phyloP scores from a whole-genome alignment of 2,797 vertebrate species.

The Cephalopachus bancanus region DNA sequence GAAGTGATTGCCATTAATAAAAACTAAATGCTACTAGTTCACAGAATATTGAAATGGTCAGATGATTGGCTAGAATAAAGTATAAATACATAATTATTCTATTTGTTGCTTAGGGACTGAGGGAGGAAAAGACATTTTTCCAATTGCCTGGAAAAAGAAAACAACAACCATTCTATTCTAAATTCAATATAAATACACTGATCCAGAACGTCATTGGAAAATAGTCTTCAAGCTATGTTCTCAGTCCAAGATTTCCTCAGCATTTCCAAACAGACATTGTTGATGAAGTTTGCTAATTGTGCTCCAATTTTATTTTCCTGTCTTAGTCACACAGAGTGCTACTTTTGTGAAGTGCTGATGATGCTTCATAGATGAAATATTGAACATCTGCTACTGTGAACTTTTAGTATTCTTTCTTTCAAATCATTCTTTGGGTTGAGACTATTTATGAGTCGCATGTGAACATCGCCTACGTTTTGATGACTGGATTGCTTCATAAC shows the following conservation, averaged over 20 bases:
- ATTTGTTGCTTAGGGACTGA: neutral
- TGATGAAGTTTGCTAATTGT: neutral
- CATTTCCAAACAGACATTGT: neutral
- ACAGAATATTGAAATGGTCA: neutral
- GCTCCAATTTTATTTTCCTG: neutral
- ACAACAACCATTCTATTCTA: neutral
- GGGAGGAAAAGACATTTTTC: neutral
- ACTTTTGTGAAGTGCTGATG: neutral
- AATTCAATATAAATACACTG: neutral
- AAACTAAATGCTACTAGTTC: neutral
- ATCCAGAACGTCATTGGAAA: neutral
- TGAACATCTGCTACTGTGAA: neutral
- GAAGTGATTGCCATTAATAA: neutral
- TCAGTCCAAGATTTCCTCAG: neutral
- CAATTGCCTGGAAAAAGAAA: neutral
- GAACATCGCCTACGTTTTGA: neutral
- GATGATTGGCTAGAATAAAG: neutral
- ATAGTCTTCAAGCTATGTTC: neutral
- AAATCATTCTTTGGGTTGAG: neutral
- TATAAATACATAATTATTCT: neutral
- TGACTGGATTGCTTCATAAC: neutral
- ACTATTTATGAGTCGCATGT: neutral
- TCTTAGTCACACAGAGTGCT: neutral
- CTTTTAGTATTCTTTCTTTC: constrained; percentile 8
- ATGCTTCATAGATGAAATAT: neutral